Evolutionary conservation across 1,140 invertebrate species (phyloP).

Genomic region (Eumaeus atala): DNA sequence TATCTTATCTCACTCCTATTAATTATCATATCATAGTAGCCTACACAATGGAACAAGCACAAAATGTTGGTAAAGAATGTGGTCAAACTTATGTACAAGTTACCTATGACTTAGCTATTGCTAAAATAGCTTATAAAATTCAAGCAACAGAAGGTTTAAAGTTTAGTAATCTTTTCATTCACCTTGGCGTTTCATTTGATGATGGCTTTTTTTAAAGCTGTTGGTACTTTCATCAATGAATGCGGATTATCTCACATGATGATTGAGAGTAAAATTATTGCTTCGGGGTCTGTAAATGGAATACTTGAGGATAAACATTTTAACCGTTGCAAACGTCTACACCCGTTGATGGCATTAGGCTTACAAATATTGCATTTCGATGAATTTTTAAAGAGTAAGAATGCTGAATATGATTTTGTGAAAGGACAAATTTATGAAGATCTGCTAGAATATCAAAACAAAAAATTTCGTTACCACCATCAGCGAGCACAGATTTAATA

Average conservation of each 20-base stretch:
- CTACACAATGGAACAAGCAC: slow-evolving; percentile 40
- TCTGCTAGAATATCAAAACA: slow-evolving; percentile 12
- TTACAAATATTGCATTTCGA: slow-evolving; percentile 12
- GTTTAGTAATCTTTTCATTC: slow-evolving; percentile 62
- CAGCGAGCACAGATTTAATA: slow-evolving; percentile 11
- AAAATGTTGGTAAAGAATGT: slow-evolving; percentile 21
- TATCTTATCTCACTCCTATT: slow-evolving; percentile 45
- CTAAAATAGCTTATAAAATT: slow-evolving; percentile 48
- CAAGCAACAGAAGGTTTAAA: slow-evolving; percentile 36
- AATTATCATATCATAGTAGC: slow-evolving; percentile 39
- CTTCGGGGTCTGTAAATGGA: slow-evolving; percentile 54
- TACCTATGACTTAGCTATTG: slow-evolving; percentile 49
- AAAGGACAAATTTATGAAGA: slow-evolving; percentile 15
- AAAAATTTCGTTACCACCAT: slow-evolving; percentile 6
- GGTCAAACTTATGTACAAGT: slow-evolving; percentile 30
- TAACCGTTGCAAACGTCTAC: slow-evolving; percentile 28
- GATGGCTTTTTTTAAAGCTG: slow-evolving; percentile 66
- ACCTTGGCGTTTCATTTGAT: slow-evolving; percentile 66
- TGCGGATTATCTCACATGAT: slow-evolving; percentile 55
- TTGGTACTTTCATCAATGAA: slow-evolving; percentile 59
- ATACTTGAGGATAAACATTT: slow-evolving; percentile 61
- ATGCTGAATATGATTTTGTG: slow-evolving; percentile 11
- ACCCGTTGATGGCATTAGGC: slow-evolving; percentile 9
- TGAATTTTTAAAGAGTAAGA: slow-evolving; percentile 11
- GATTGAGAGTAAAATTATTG: slow-evolving; percentile 51